Evolutionary conservation across 2,797 vertebrate genomes (phyloP).

Genomic region (Alosa sapidissima): DNA sequence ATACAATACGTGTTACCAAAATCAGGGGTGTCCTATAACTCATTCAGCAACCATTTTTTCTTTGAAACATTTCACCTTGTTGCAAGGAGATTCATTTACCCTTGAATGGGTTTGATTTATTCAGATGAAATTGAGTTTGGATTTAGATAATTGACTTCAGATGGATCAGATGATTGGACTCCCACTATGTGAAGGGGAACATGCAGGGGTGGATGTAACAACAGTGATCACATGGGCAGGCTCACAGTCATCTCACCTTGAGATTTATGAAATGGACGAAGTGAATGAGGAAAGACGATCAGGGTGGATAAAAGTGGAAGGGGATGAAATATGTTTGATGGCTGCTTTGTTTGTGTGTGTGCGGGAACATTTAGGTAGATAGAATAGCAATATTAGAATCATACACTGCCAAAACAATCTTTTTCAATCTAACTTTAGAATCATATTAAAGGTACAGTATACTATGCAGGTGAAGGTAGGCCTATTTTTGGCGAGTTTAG

Average conservation of each 20-base stretch:
- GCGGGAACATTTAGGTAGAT: background rate
- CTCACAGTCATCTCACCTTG: background rate
- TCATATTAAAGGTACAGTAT: background rate
- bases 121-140: conserved; percentile 29
- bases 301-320: background rate
- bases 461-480: too few species aligned
- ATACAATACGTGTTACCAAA: background rate
- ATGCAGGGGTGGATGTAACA: background rate
- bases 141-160: conserved; percentile 27
- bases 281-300: background rate
- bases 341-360: background rate
- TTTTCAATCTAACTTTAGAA: background rate
- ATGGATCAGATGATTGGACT: conserved; percentile 2
- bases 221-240: background rate
- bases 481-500: too few species aligned
- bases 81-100: conserved; percentile 29
- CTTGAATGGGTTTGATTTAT: conserved; percentile 27
- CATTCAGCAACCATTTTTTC: background rate
- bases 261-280: background rate
- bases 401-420: too few species aligned
- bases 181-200: conserved; percentile 4
- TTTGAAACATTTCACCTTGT: conserved; percentile 1
- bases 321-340: background rate
- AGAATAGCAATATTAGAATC: background rate
- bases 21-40: background rate